Conservation (phyloP, 2,797 vertebrate genomes). For the Propithecus perrieri region DNA sequence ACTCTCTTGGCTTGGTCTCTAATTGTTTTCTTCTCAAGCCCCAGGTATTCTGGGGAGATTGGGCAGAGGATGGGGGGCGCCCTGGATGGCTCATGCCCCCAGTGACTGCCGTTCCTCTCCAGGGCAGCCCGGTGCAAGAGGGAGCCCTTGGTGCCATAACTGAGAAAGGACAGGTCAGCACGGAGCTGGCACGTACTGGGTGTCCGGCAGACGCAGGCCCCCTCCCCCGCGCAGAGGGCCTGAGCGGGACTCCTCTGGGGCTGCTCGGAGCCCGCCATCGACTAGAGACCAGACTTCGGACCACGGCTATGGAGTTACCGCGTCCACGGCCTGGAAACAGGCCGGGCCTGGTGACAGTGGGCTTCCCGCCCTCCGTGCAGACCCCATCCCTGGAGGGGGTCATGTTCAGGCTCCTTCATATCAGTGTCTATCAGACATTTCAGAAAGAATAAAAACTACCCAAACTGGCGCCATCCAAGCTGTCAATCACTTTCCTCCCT, state of each 20-base stretch:
- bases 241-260: background rate
- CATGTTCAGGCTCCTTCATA: background rate
- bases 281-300: background rate
- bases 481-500: constrained; percentile 11
- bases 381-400: background rate
- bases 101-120: background rate
- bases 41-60: background rate
- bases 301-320: accelerated
- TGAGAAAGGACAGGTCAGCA: background rate
- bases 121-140: background rate
- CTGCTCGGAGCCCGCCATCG: background rate
- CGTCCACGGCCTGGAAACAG: background rate
- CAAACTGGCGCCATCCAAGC: background rate
- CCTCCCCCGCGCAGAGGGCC: background rate
- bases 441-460: background rate
- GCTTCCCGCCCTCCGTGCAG: background rate
- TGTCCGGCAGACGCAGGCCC: too few relatives aligned
- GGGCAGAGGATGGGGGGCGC: background rate
- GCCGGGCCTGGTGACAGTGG: background rate
- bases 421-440: background rate
- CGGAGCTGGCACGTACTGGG: background rate
- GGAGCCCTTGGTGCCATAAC: accelerated
- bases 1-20: background rate
- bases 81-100: background rate
- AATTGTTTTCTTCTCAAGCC: background rate